phyloP scores from a whole-genome alignment of 2,888 invertebrate species.

The Acanthosepion pharaonis region DNA sequence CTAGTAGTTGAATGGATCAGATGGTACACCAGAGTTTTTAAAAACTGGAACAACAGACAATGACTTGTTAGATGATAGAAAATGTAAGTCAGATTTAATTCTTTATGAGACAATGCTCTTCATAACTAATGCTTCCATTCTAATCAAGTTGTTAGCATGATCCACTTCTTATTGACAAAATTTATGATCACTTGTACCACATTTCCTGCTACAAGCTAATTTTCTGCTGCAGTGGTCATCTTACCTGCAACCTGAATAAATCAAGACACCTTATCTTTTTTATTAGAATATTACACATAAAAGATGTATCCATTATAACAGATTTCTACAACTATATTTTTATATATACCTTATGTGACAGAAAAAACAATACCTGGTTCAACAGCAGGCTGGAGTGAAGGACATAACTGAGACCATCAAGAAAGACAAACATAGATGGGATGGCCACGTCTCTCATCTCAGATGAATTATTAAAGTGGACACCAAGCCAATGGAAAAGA shows the following conservation, averaged over 20 bases:
- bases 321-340: too few species aligned
- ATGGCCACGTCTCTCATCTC: too few species aligned
- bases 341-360: too few species aligned
- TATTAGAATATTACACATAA: background rate
- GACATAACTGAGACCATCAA: too few species aligned
- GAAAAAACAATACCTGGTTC: too few species aligned
- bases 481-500: too few species aligned
- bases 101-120: background rate
- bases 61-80: background rate
- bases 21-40: too few species aligned
- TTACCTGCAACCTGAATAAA: background rate
- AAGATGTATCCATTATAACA: background rate
- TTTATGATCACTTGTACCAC: background rate
- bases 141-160: background rate
- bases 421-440: too few species aligned
- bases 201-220: constrained; percentile 1
- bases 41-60: too few species aligned
- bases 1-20: too few species aligned
- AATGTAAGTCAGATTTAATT: background rate
- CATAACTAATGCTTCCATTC: background rate
- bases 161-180: background rate
- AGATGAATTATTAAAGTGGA: too few species aligned
- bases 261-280: background rate
- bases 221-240: background rate
- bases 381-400: too few species aligned